A percentile compares a stretch with the other conserved stretches of the same genome.
Evolutionary conservation across 2,797 vertebrate genomes (phyloP).

Genomic region (Selene dorsalis): DNA sequence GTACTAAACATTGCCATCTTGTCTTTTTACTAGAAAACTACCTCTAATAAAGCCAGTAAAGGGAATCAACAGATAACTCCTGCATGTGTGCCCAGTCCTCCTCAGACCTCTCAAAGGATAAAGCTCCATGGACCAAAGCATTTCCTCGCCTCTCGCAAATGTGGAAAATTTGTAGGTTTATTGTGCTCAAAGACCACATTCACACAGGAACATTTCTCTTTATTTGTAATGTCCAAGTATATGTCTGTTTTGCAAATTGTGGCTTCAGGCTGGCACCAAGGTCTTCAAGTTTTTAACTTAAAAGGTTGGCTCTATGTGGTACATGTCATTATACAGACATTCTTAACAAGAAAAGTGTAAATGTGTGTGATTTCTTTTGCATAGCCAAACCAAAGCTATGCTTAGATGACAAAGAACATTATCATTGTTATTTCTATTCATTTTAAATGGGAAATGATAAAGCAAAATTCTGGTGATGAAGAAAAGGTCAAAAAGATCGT

Average conservation of each 20-base stretch:
- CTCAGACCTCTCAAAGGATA: conserved; percentile 70
- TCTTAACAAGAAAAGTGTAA: not conserved
- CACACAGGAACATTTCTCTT: conserved; percentile 7
- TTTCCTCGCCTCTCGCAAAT: conserved; percentile 78
- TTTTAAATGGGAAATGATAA: conserved; percentile 7
- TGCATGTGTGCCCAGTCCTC: conserved; percentile 73
- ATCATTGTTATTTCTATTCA: not conserved
- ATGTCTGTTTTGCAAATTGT: conserved; percentile 27
- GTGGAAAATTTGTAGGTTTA: conserved; percentile 78
- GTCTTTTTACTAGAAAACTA: conserved; percentile 82
- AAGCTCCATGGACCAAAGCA: conserved; percentile 81
- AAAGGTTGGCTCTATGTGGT: not conserved
- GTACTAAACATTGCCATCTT: conserved; percentile 73
- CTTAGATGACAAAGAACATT: not conserved
- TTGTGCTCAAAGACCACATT: conserved; percentile 37
- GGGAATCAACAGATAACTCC: conserved; percentile 70
- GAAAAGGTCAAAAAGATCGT: conserved; percentile 1
- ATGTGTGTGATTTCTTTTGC: not conserved
- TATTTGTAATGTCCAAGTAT: conserved; percentile 3
- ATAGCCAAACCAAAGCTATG: not conserved
- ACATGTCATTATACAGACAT: not conserved
- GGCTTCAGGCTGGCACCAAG: conserved; percentile 18
- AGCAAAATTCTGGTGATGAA: not conserved
- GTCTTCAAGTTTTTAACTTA: conserved; percentile 14
- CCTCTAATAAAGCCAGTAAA: conserved; percentile 81